Evolutionary conservation across 2,113 vertebrate species (phyloP).

Genomic region (Heterochromis multidens): DNA sequence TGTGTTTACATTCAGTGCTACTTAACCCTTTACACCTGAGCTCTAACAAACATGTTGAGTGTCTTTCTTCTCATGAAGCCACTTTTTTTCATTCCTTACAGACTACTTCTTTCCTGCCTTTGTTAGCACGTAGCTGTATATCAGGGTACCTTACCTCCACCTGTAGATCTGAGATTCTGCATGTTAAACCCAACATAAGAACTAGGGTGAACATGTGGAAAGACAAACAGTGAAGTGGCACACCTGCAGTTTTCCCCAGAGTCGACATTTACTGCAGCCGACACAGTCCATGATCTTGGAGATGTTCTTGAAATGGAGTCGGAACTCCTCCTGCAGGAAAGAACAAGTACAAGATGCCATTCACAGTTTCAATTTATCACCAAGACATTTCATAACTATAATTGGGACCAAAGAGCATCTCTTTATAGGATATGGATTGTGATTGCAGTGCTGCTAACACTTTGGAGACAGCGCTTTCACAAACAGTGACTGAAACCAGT

Average conservation of each 20-base stretch:
- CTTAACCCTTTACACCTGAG: neutral
- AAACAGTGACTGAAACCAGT: neutral
- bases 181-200: neutral
- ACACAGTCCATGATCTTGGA: slow-evolving; percentile 98
- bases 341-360: neutral
- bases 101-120: too few species aligned
- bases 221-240: neutral
- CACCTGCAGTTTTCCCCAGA: slow-evolving; percentile 97
- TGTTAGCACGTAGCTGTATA: neutral
- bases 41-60: neutral
- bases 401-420: neutral
- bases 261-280: slow-evolving; percentile 94
- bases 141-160: neutral
- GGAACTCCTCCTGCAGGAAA: slow-evolving; percentile 86
- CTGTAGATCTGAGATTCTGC: neutral
- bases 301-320: slow-evolving; percentile 96
- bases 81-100: too few species aligned
- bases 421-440: neutral
- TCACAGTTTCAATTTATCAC: neutral
- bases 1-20: neutral
- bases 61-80: neutral
- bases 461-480: neutral
- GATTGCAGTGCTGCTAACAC: accelerated
- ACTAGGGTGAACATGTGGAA: neutral
- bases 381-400: neutral